A percentile compares a stretch with the other conserved stretches of the same genome.
Conservation (phyloP, 2,113 vertebrate genomes). For the Ploceus nigricollis region DNA sequence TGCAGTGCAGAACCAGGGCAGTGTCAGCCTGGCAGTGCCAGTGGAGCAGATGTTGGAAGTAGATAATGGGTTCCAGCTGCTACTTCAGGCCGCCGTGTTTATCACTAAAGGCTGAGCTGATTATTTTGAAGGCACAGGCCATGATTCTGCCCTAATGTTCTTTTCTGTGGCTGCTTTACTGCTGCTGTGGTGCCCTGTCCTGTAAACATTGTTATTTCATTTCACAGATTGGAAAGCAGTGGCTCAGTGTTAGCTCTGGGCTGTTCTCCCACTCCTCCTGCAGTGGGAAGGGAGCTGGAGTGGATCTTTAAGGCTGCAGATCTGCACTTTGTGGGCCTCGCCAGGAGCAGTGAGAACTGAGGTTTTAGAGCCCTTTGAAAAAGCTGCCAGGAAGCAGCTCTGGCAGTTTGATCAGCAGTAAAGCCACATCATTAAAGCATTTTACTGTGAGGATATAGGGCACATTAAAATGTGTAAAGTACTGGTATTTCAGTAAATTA, state of each 20-base stretch:
- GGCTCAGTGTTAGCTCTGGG: neutral
- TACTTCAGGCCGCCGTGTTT: neutral
- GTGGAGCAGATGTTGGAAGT: neutral
- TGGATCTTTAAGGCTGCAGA: neutral
- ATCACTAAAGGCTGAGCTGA: constrained; percentile 11
- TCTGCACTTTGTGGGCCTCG: neutral
- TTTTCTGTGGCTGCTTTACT: neutral
- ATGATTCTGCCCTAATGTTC: neutral
- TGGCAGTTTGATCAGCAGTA: neutral
- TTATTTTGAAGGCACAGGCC: constrained; percentile 12
- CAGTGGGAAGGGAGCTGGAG: neutral
- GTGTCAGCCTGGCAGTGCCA: neutral
- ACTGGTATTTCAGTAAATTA: neutral
- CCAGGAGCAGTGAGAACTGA: neutral
- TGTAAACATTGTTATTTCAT: neutral
- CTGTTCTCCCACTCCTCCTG: neutral
- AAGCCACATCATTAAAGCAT: neutral
- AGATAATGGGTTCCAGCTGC: constrained; percentile 38
- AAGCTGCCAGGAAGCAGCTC: neutral
- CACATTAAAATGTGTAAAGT: neutral
- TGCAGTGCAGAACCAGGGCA: neutral
- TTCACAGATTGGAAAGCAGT: neutral
- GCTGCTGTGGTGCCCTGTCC: neutral
- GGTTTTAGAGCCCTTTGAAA: neutral
- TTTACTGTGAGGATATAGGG: neutral